Evolutionary conservation across 2,888 invertebrate genomes (phyloP).

Genomic region (Brenthis ino): DNA sequence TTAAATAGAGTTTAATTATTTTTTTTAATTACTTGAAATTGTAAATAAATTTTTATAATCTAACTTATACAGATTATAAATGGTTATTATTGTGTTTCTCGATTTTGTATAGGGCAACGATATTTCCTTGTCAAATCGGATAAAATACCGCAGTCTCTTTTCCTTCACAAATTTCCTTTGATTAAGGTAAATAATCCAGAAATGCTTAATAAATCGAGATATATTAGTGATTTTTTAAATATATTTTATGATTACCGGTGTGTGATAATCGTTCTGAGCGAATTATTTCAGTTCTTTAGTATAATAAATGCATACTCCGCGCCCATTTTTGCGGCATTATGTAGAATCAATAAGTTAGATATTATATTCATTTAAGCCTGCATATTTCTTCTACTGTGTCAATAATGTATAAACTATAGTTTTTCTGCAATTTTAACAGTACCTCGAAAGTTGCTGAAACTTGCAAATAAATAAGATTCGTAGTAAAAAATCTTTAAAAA

Average conservation of each 20-base stretch:
- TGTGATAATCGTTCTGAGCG: slow-evolving; percentile 39
- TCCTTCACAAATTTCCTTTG: slow-evolving; percentile 40
- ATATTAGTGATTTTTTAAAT: slow-evolving; percentile 34
- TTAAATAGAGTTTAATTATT: no score
- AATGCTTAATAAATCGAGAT: slow-evolving; percentile 50
- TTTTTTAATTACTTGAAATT: no score
- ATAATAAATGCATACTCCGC: slow-evolving; percentile 32
- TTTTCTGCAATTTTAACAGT: neutral
- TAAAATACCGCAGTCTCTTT: slow-evolving; percentile 32
- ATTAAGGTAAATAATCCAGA: slow-evolving; percentile 60
- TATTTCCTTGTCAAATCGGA: slow-evolving; percentile 41
- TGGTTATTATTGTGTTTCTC: no score
- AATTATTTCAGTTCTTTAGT: slow-evolving; percentile 34
- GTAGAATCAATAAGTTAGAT: slow-evolving; percentile 29
- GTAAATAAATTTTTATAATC: no score
- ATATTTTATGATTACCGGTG: slow-evolving; percentile 27
- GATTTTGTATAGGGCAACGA: slow-evolving; percentile 50
- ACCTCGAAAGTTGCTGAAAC: no score
- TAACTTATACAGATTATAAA: no score
- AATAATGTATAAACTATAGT: neutral
- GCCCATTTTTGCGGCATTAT: slow-evolving; percentile 42
- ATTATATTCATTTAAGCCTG: neutral
- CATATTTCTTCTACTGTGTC: neutral
- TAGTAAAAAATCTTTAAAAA: neutral
- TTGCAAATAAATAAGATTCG: neutral